Evolutionary conservation across 2,113 vertebrate genomes (phyloP), one percentile per base, ranked within the genome.

Genomic region (Eolophus roseicapilla): DNA sequence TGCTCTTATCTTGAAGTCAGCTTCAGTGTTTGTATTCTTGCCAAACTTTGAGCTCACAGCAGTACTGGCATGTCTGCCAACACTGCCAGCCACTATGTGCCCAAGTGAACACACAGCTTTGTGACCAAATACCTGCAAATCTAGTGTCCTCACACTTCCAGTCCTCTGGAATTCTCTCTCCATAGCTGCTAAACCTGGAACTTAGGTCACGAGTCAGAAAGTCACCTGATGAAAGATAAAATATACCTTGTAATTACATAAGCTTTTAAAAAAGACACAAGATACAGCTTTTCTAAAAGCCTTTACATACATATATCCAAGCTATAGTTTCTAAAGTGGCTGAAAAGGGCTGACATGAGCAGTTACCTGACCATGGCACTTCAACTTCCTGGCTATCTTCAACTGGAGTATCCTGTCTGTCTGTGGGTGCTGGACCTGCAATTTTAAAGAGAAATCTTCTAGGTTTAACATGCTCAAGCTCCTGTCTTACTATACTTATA

Each of bases 321-420:
- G 4, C 52, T 52, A 19, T 7, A 83, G 37, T n/a, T 78, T 73
- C 35, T 39, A 46, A 17, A 80, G 57, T 43, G 74, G 90, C 19
- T 24, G 63, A 92, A 91, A 47, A 63, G 78, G 21, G 47, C 60
- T 62, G 89, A 86, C 68, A 69, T 35, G 49, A 80, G 39, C n/a
- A 87, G 14, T 96, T 68, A 98, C 98, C 97, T 97, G 97, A 92
- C 97, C 98, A 95, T 20, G 86, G 69, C 35, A 81, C 95, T 80
- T 81, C 52, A 35, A 12, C n/a, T 10, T 57, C 37, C 68, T 69
- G 27, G 37, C 63, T 63, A 47, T 23, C 43, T 91, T 87, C 52
- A 85, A 39, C 20, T 20, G 47, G 39, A 31, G 59, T 64, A 62
- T 28, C 43, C 37, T 44, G 33, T 62, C 68, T 69, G 69, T 64